Base-by-base conservation (phyloP, 2,797 vertebrate species). In the Myotis pilosus region DNA sequence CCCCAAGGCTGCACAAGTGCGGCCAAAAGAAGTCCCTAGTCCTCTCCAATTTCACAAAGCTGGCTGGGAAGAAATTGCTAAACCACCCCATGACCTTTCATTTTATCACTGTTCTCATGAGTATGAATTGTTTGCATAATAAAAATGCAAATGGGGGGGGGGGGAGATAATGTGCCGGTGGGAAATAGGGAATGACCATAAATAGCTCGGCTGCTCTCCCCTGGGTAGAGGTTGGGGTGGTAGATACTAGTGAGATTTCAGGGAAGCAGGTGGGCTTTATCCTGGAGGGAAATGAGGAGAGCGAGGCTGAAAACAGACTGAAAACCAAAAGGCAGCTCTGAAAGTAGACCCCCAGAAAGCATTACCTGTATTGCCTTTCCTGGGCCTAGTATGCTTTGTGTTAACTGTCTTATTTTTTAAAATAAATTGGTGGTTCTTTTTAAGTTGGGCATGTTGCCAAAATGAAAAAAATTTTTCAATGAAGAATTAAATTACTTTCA, bases 211-310 rank as follows among this genome's bases (percentile, higher is more conserved):
- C 36, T 64, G 55, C 41, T 85, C 85, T 30, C 49, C 60, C 55
- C 66, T 55, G 80, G 47, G 62, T 8, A 9, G 51, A 19, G 64
- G 13, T 1, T 23, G 36, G 47, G 44, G 55, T 57, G 17, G 25
- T 20, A 47, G 53, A 12, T 2, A n/a, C 16, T 2, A n/a, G 38
- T 11, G 66, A 86, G 92, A 51, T 53, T 33, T 15, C 53, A 64
- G 60, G 60, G 60, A 92, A 81, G 76, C 72, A 92, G 80, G 95
- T 76, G 72, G 8, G 47, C 71, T 89, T 74, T 41, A 68, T 62
- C 81, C 78, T 62, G 47, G 41, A 82, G 44, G 49, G 51, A 75
- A 55, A 33, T 23, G 25, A 33, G n/a, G 25, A 44, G 25, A 33
- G 66, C 17, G 47, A 38, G 36, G 11, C 13, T 44, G 64, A 88